Percentiles rank a stretch among this genome's conserved stretches.
phyloP scores from a whole-genome alignment of 2,888 invertebrate genomes.

The Yponomeuta plumbellus region DNA sequence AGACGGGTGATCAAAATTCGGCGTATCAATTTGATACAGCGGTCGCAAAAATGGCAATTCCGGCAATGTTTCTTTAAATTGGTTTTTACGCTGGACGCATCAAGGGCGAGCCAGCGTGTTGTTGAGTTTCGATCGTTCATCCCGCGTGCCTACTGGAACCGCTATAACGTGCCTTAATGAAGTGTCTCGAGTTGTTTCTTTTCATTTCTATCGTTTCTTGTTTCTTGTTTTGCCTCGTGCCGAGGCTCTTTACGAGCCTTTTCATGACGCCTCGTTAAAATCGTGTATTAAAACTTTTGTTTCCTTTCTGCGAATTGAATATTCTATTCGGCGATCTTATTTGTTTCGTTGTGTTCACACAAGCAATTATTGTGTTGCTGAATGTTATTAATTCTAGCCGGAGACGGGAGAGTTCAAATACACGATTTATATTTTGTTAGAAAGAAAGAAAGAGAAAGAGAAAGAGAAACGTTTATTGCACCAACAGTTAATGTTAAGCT shows the following conservation, averaged over 20 bases:
- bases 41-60: background rate
- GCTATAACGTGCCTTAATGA: constrained; percentile 63
- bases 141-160: constrained; percentile 28
- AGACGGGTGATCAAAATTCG: background rate
- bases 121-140: constrained; percentile 18
- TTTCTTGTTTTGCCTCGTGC: constrained; percentile 15
- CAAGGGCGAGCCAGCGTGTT: background rate
- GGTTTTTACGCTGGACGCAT: background rate
- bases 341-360: background rate
- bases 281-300: constrained; percentile 13
- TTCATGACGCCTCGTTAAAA: constrained; percentile 14
- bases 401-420: background rate
- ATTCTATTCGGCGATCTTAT: background rate
- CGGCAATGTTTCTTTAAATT: constrained; percentile 3
- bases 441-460: no score
- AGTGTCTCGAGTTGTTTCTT: constrained; percentile 50
- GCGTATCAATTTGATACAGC: background rate
- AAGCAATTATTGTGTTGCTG: background rate
- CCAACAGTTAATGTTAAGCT: constrained; percentile 21
- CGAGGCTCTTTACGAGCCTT: constrained; percentile 12
- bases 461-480: no score
- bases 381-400: background rate
- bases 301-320: constrained; percentile 2
- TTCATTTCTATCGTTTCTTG: constrained; percentile 24
- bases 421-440: constrained; percentile 12